phyloP scores from a whole-genome alignment of 2,888 invertebrate genomes.

The Lymantria monacha region DNA sequence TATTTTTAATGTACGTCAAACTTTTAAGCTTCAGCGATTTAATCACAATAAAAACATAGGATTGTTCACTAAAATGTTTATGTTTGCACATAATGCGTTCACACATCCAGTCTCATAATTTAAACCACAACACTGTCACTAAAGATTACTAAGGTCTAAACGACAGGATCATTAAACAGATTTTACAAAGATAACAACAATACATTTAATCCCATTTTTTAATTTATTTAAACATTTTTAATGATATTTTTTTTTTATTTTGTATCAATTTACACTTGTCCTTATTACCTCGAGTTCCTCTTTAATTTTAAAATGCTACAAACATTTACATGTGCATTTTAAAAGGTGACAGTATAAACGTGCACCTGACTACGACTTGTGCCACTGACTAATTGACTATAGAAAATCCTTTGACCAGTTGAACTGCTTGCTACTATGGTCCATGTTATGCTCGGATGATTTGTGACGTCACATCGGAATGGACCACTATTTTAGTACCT shows the following conservation, averaged over 20 bases:
- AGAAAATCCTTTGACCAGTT: constrained; percentile 25
- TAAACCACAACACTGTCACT: constrained; percentile 15
- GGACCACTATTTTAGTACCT: constrained; percentile 11
- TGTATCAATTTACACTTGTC: too few relatives aligned
- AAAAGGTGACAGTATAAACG: constrained; percentile 16
- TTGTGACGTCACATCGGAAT: constrained; percentile 29
- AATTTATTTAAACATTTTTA: too few relatives aligned
- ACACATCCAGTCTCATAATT: constrained; percentile 54
- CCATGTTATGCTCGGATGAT: constrained; percentile 37
- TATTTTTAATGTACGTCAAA: constrained; percentile 39
- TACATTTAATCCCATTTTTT: too few relatives aligned
- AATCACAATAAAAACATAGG: constrained; percentile 27
- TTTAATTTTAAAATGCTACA: neutral
- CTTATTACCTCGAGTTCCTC: neutral
- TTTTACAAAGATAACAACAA: too few relatives aligned
- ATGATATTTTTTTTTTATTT: too few relatives aligned
- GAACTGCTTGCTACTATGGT: constrained; percentile 20
- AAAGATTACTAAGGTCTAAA: neutral
- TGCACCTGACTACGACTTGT: constrained; percentile 30
- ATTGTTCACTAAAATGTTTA: constrained; percentile 38
- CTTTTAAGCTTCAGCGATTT: constrained; percentile 39
- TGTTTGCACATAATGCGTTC: constrained; percentile 41
- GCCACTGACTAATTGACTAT: constrained; percentile 43
- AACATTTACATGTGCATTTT: neutral
- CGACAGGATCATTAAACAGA: too few relatives aligned